phyloP scores from a whole-genome alignment of 2,113 vertebrate species.

The Brachypteracias leptosomus region DNA sequence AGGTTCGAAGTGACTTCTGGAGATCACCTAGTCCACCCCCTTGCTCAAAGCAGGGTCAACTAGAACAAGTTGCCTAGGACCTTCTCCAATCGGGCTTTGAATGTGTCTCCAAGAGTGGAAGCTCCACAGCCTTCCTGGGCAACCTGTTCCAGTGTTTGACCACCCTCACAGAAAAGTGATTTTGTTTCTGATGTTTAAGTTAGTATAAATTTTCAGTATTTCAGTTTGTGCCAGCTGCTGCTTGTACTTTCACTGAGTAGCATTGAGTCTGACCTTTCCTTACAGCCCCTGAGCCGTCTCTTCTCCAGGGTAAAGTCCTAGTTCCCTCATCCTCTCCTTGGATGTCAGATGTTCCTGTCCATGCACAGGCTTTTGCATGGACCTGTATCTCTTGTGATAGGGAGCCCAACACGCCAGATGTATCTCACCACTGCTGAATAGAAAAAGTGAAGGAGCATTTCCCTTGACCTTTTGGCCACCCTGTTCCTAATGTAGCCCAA shows the following conservation, averaged over 20 bases:
- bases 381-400: too few relatives aligned
- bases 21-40: not conserved
- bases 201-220: not conserved
- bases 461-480: not conserved
- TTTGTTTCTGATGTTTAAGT: not conserved
- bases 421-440: not conserved
- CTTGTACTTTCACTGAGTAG: not conserved
- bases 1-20: not conserved
- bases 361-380: not conserved
- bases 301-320: not conserved
- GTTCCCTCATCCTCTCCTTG: not conserved
- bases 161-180: not conserved
- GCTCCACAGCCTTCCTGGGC: not conserved
- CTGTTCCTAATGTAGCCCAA: not conserved
- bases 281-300: not conserved
- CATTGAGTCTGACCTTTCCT: fast-evolving
- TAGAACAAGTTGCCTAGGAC: not conserved
- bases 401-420: not conserved
- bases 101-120: not conserved
- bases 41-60: not conserved
- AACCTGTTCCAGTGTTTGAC: not conserved
- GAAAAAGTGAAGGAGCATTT: not conserved
- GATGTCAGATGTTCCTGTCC: not conserved
- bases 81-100: not conserved
- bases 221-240: not conserved